Percentiles rank a stretch among this genome's conserved stretches.
Evolutionary conservation across 2,113 vertebrate genomes (phyloP).

Genomic region (Scalopus aquaticus): DNA sequence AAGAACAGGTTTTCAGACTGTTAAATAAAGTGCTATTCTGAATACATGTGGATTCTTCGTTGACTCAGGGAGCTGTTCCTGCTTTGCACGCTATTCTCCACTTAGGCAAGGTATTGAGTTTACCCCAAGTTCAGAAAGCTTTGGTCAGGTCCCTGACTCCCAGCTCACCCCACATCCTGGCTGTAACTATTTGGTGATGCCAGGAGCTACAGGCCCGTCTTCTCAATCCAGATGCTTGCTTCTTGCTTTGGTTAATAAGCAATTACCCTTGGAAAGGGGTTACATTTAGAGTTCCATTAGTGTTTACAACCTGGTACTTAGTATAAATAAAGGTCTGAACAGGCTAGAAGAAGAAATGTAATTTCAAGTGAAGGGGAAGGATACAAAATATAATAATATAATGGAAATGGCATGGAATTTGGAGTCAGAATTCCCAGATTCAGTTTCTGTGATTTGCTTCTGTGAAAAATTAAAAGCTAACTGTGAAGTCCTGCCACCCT

Average conservation of each 20-base stretch:
- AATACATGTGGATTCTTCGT: neutral
- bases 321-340: neutral
- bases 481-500: neutral
- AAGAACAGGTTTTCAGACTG: constrained; percentile 32
- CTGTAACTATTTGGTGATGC: neutral
- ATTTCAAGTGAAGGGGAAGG: neutral
- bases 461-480: constrained; percentile 26
- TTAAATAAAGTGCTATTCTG: constrained; percentile 68
- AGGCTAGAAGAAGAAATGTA: neutral
- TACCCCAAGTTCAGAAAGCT: neutral
- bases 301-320: neutral
- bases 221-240: neutral
- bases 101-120: neutral
- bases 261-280: neutral
- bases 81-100: neutral
- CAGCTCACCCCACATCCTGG: neutral
- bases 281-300: neutral
- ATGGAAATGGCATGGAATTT: neutral
- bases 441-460: neutral
- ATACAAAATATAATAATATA: neutral
- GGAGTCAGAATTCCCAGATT: constrained; percentile 13
- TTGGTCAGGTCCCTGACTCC: neutral
- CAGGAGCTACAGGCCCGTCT: neutral
- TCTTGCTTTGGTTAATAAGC: neutral
- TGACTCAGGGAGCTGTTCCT: neutral